Conservation (phyloP, 2,888 invertebrate species). For the Hoplodrina blanda region DNA sequence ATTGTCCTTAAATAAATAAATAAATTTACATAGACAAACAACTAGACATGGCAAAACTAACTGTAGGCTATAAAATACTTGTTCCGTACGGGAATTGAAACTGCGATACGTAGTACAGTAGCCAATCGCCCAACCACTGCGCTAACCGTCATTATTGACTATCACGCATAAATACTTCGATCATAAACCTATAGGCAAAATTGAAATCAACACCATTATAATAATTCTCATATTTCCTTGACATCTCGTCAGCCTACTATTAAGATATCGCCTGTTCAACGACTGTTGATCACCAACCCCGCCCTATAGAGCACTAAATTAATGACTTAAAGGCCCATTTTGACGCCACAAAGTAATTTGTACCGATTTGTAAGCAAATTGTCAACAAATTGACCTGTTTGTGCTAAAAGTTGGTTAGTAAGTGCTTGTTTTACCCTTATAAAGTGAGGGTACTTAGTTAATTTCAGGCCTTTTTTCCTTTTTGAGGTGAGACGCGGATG, state of each 20-base stretch:
- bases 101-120: too few species aligned
- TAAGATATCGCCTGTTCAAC: slow-evolving; percentile 34
- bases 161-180: slow-evolving; percentile 1
- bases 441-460: slow-evolving; percentile 22
- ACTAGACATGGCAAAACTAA: too few species aligned
- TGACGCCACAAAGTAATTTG: slow-evolving; percentile 69
- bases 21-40: too few species aligned
- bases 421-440: slow-evolving; percentile 40
- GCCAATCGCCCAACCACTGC: too few species aligned
- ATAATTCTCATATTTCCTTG: slow-evolving; percentile 45
- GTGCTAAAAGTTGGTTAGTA: slow-evolving; percentile 41
- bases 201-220: slow-evolving; percentile 17
- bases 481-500: background rate
- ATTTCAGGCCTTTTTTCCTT: slow-evolving; percentile 1
- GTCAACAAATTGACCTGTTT: slow-evolving; percentile 68
- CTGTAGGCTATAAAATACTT: too few species aligned
- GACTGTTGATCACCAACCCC: slow-evolving; percentile 12
- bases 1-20: too few species aligned
- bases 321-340: slow-evolving; percentile 58
- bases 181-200: background rate
- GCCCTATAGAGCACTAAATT: slow-evolving; percentile 50
- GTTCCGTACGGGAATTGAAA: too few species aligned
- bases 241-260: slow-evolving; percentile 48
- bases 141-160: too few species aligned
- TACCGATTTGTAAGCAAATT: slow-evolving; percentile 73